Evolutionary conservation across 2,888 invertebrate species (phyloP), one percentile per base, ranked within the genome.

Genomic region (Drosophila formosana): DNA sequence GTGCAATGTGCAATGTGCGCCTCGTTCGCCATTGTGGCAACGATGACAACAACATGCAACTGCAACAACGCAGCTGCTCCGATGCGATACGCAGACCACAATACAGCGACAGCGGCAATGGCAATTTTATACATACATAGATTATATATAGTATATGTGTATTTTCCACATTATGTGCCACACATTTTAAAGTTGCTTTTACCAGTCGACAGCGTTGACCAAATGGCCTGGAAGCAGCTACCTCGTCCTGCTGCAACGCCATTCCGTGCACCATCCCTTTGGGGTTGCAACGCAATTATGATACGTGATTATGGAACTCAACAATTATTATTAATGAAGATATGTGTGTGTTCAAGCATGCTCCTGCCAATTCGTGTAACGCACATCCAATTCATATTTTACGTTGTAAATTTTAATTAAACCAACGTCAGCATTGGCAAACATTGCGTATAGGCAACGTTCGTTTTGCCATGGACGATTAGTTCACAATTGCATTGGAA

Each of bases 251-350:
- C 8, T 34, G 37, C 8, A 9, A 8, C 7, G 0, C 3, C 5
- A 18, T 18, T 4, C 9, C 11, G 26, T 5, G 13, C 0, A 37
- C 6, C 32, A 3, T n/a, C 28, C 11, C 13, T 18, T 9, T 46
- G 52, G 8, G 18, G 43, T 28, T 28, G 53, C 46, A 58, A 41
- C 43, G 28, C 58, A 45, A 69, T 69, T 60, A 60, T 58, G 57
- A 72, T 32, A 57, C 52, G 70, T 70, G 66, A 80, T 73, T 78
- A 79, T 78, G 73, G 39, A 70, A 73, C 62, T 71, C 55, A 70
- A 50, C 73, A 79, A 79, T 75, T 71, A 80, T 68, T 71, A 75
- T 79, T 75, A 79, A 67, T 79, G 67, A 79, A 72, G 66, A 62
- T 65, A 63, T 76, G 53, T 66, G 57, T n/a, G 62, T 72, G 57